Conservation (phyloP, 1,140 invertebrate species). For the Copidosoma floridanum region DNA sequence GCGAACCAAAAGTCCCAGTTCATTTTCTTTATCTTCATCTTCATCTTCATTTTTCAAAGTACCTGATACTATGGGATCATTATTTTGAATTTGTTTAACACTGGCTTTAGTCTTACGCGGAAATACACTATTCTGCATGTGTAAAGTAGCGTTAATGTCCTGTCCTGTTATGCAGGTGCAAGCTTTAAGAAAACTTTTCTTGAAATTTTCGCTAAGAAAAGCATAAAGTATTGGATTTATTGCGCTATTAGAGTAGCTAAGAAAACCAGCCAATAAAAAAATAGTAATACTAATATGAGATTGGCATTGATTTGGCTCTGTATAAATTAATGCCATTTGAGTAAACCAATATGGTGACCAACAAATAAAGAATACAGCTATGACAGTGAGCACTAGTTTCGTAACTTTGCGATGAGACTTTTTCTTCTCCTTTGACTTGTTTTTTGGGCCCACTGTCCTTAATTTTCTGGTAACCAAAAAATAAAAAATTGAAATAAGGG, state of each 20-base stretch:
- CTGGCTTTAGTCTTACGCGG: slow-evolving; percentile 63
- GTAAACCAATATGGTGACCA: slow-evolving; percentile 97
- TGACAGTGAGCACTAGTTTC: slow-evolving; percentile 90
- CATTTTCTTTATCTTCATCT: slow-evolving; percentile 59
- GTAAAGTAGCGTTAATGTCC: slow-evolving; percentile 82
- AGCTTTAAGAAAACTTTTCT: slow-evolving; percentile 91
- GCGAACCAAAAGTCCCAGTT: slow-evolving; percentile 58
- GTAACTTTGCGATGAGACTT: slow-evolving; percentile 90
- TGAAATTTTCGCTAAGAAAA: slow-evolving; percentile 91
- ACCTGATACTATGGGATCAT: slow-evolving; percentile 45
- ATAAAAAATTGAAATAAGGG: slow-evolving; percentile 95
- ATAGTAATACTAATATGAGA: slow-evolving; percentile 72
- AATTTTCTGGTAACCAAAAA: slow-evolving; percentile 89
- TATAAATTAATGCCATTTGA: slow-evolving; percentile 70
- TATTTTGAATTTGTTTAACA: slow-evolving; percentile 48
- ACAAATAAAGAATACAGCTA: slow-evolving; percentile 93
- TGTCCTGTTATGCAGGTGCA: slow-evolving; percentile 80
- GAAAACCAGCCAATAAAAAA: slow-evolving; percentile 79
- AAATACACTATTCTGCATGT: slow-evolving; percentile 88
- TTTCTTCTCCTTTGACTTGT: slow-evolving; percentile 91
- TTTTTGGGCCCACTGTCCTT: slow-evolving; percentile 80
- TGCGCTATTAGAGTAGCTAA: slow-evolving; percentile 95
- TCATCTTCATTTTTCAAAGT: slow-evolving; percentile 47
- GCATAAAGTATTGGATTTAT: slow-evolving; percentile 97
- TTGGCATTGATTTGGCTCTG: slow-evolving; percentile 67